phyloP scores from a whole-genome alignment of 2,888 invertebrate species.

The Diarsia rubi region DNA sequence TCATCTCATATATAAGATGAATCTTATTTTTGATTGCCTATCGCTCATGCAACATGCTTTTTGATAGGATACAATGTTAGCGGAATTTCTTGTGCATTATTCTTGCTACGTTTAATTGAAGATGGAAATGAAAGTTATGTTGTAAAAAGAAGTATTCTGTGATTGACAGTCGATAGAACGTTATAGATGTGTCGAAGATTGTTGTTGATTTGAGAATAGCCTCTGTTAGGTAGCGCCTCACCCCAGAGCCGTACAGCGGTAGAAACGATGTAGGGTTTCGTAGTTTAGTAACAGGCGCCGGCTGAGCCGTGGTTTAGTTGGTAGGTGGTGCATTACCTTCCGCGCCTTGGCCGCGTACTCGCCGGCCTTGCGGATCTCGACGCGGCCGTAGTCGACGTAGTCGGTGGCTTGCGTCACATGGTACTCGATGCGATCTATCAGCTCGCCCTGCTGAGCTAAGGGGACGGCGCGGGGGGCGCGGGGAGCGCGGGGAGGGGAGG shows the following conservation, averaged over 20 bases:
- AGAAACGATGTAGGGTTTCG: conserved; percentile 34
- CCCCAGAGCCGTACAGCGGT: conserved; percentile 47
- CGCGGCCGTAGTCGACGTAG: conserved; percentile 95
- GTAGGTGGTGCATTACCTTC: conserved; percentile 92
- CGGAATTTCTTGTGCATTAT: conserved; percentile 23
- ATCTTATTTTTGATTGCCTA: conserved; percentile 4
- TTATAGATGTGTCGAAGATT: conserved; percentile 28
- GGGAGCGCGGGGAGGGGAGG: conserved; percentile 84
- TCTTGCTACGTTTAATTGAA: conserved; percentile 28
- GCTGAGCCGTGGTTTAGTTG: conserved; percentile 48
- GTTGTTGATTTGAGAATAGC: conserved; percentile 35
- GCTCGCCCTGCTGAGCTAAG: conserved; percentile 95
- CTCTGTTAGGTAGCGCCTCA: conserved; percentile 55
- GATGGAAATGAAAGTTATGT: conserved; percentile 33
- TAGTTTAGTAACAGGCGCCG: conserved; percentile 59
- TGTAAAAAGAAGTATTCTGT: conserved; percentile 21
- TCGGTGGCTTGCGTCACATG: conserved; percentile 97
- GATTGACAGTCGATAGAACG: conserved; percentile 23
- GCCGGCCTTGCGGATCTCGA: conserved; percentile 94
- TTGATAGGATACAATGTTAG: conserved; percentile 8
- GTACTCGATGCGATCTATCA: conserved; percentile 98
- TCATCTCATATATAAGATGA: background rate
- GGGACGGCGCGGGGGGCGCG: conserved; percentile 83
- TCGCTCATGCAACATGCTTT: conserved; percentile 61
- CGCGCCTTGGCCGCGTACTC: conserved; percentile 96